Evolutionary conservation across 2,113 vertebrate genomes (phyloP), one percentile per base, ranked within the genome.

Genomic region (Eulacestoma nigropectus): DNA sequence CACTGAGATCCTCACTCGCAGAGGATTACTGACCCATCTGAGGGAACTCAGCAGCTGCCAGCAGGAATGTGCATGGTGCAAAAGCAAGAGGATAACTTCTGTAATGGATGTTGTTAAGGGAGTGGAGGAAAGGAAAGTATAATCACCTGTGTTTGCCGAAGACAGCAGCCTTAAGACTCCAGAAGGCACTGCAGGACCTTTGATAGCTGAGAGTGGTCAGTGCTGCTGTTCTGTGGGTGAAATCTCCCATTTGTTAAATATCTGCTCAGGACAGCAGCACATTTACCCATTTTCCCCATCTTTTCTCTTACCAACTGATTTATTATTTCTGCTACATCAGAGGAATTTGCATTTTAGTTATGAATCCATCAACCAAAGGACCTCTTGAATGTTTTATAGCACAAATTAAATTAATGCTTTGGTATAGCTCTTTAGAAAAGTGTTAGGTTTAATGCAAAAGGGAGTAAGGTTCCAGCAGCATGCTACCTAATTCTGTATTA

Each of bases 1-100:
- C n/a, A n/a, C n/a, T n/a, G n/a, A n/a, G n/a, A n/a, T n/a, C n/a
- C n/a, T n/a, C n/a, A n/a, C n/a, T n/a, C n/a, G 3, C 26, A 41
- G 52, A 13, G 29, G n/a, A 13, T 74, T 62, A 8, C 57, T 64
- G 85, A 74, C 19, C 0, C 3, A 4, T 35, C 23, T 39, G 44
- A 55, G 35, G 52, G 42, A 63, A 7, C 19, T 42, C 23, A 10
- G 55, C 42, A 46, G 37, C 68, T 84, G 46, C n/a, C 56, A 60
- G 33, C 11, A 22, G 62, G 30, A 87, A 35, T 23, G 16, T 2
- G 9, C 0, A 1, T 0, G 5, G 12, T 59, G 33, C 18, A 63
- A 62, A 63, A 78, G 17, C 29, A 62, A 46, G 35, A 84, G 30
- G 52, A 15, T 35, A 55, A 47, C 47, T 87, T 55, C 20, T 39